A percentile compares a stretch with the other conserved stretches of the same genome.
phyloP scores from a whole-genome alignment of 2,113 vertebrate species.

The Apeltes quadracus region DNA sequence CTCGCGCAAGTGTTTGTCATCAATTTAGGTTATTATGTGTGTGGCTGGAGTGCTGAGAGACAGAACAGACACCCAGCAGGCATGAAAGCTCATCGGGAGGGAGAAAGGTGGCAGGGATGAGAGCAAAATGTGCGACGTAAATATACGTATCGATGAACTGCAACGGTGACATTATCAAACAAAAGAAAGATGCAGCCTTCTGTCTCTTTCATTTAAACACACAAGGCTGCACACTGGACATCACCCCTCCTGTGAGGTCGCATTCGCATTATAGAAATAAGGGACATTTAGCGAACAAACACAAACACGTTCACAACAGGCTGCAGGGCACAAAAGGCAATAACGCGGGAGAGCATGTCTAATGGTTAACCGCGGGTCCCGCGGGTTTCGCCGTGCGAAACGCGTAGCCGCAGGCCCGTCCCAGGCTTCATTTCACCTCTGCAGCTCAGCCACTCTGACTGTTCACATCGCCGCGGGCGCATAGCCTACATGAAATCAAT shows the following conservation, averaged over 20 bases:
- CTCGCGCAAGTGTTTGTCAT: conserved; percentile 39
- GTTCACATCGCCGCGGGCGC: conserved; percentile 34
- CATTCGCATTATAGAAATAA: background rate
- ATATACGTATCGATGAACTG: background rate
- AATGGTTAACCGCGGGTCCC: background rate
- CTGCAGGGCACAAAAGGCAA: background rate
- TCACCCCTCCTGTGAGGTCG: background rate
- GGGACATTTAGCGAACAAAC: background rate
- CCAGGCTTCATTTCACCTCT: too few relatives aligned
- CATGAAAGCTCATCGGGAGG: background rate
- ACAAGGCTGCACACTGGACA: too few relatives aligned
- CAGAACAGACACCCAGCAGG: conserved; percentile 37
- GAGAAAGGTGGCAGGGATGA: background rate
- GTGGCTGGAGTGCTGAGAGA: conserved; percentile 40
- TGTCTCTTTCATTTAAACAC: too few relatives aligned
- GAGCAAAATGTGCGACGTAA: background rate
- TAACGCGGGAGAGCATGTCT: background rate
- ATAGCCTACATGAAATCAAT: conserved; percentile 68
- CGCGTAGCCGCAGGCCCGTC: too few relatives aligned
- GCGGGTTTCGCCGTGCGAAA: too few relatives aligned
- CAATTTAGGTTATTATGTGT: conserved; percentile 55
- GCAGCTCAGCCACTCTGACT: too few relatives aligned
- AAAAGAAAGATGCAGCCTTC: too few relatives aligned
- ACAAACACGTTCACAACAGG: background rate
- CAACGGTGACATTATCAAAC: background rate